Percentiles rank a stretch among this genome's conserved stretches.
These are phyloP conservation scores for Acanthoscelides obtectus DNA, from an alignment of 2,888 invertebrate species.

Conservation along the genomic window DNA sequence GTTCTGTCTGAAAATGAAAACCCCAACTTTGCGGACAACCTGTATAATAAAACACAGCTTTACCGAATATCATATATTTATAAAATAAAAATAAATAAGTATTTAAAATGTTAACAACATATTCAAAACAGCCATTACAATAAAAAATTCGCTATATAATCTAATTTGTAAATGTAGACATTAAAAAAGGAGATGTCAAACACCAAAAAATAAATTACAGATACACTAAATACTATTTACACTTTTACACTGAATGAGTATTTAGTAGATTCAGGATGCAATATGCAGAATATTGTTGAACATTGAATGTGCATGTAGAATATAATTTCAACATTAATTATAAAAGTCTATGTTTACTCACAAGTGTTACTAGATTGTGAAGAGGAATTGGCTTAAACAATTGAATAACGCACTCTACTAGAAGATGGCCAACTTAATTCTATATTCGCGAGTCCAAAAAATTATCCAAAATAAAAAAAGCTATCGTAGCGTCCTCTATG, in stretches of 20 bases:
- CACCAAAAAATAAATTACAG: conserved; percentile 5
- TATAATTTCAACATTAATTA: conserved; percentile 19
- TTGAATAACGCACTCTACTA: no score
- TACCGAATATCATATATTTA: conserved; percentile 18
- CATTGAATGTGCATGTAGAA: conserved; percentile 23
- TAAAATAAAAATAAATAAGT: conserved; percentile 29
- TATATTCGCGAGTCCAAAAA: no score
- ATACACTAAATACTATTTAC: conserved; percentile 3
- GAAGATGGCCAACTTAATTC: no score
- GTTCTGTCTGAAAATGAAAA: no score
- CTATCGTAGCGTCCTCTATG: no score
- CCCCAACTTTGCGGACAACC: no score
- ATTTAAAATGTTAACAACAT: conserved; percentile 26
- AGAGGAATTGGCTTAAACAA: not conserved
- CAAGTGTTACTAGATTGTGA: not conserved
- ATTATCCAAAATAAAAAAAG: no score
- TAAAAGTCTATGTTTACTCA: conserved; percentile 6
- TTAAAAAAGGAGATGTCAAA: not conserved
- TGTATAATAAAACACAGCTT: not conserved
- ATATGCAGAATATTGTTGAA: conserved; percentile 23
- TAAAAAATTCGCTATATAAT: conserved; percentile 18
- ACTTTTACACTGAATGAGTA: conserved; percentile 16
- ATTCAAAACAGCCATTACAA: conserved; percentile 24
- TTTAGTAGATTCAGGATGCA: conserved; percentile 18
- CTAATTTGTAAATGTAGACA: not conserved